These are phyloP conservation scores for Athene cunicularia DNA, from an alignment of 2,113 vertebrate species.

Conservation along the genomic window DNA sequence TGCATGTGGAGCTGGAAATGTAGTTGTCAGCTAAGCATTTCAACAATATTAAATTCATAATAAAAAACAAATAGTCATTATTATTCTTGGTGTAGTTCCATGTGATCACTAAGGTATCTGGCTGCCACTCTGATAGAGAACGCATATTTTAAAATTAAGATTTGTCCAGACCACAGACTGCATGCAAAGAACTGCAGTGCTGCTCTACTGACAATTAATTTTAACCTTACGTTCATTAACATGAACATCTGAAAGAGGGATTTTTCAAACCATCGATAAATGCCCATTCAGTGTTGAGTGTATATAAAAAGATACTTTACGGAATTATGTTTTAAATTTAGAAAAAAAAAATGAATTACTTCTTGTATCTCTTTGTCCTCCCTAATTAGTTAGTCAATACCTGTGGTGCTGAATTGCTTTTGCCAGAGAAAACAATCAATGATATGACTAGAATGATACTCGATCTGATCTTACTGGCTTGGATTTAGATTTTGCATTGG, in stretches of 20 bases:
- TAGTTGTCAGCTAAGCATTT: constrained; percentile 41
- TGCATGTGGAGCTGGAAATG: constrained; percentile 36
- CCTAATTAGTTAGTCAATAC: constrained; percentile 10
- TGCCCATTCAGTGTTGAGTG: not conserved
- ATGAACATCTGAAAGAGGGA: not conserved
- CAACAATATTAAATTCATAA: constrained; percentile 62
- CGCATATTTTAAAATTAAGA: not conserved
- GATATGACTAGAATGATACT: not conserved
- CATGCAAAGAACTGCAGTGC: not conserved
- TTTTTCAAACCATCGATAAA: not conserved
- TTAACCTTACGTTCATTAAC: not conserved
- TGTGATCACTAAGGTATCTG: not conserved
- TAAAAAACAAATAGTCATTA: constrained; percentile 43
- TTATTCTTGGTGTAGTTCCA: not conserved
- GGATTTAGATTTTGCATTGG: not conserved
- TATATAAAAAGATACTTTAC: not conserved
- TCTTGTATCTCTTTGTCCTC: not conserved
- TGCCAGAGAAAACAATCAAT: constrained; percentile 1
- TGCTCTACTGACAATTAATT: not conserved
- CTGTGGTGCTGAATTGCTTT: not conserved
- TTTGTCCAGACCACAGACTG: not conserved
- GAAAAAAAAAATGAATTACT: not conserved
- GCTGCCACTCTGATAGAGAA: not conserved
- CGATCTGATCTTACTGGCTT: not conserved
- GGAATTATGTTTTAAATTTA: not conserved